Percentiles rank a stretch among this genome's conserved stretches.
Conservation (phyloP, 2,113 vertebrate species). For the Felis chaus region DNA sequence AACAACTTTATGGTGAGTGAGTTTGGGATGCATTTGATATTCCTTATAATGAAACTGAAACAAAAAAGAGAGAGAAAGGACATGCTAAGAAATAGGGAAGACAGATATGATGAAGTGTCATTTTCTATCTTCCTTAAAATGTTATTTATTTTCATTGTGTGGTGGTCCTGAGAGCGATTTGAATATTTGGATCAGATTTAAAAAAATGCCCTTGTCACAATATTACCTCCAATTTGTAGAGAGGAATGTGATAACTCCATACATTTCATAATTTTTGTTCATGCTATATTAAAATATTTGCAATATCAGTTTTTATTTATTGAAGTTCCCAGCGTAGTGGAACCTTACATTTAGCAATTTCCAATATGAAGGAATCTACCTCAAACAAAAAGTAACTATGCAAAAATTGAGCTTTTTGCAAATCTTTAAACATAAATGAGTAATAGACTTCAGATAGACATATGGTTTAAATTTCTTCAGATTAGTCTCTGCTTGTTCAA, state of each 20-base stretch:
- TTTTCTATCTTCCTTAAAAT: slow-evolving; percentile 4
- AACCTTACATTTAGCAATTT: background rate
- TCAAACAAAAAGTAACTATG: background rate
- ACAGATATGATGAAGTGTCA: background rate
- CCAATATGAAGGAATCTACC: background rate
- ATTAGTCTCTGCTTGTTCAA: slow-evolving; percentile 19
- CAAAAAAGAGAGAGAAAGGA: background rate
- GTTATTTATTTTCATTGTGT: background rate
- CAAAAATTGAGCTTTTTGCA: background rate
- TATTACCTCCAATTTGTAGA: background rate
- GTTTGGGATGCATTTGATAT: background rate
- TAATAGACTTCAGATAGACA: background rate
- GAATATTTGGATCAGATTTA: background rate
- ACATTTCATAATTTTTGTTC: background rate
- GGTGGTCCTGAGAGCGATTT: background rate
- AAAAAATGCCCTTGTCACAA: background rate
- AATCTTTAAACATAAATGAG: slow-evolving; percentile 27
- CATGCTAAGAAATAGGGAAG: background rate
- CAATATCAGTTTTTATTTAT: background rate
- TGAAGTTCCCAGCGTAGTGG: background rate
- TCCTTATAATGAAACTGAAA: background rate
- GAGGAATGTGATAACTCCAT: background rate
- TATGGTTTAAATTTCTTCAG: slow-evolving; percentile 42
- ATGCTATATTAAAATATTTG: background rate
- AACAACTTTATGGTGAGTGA: background rate